Evolutionary conservation across 1,140 invertebrate genomes (phyloP), one percentile per base, ranked within the genome.

Genomic region (Drosophila bocki): DNA sequence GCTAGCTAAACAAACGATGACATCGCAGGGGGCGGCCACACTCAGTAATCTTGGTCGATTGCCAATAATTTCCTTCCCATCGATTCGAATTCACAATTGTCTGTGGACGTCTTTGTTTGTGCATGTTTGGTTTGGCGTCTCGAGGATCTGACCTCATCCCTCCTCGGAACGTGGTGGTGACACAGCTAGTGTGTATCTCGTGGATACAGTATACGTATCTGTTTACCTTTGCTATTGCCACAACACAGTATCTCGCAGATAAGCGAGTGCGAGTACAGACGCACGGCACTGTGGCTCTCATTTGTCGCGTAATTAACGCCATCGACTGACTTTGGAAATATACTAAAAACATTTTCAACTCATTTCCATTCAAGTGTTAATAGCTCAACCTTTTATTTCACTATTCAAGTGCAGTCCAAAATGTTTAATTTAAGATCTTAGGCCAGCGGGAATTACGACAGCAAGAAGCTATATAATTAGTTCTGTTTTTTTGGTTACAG

Each of bases 11-110:
- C 65, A 64, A 69, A 70, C 67, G 63, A 70, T 78, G 62, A 75
- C 75, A 75, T 68, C 33, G 60, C 29, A 7, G 29, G 75, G 41
- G 22, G 50, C 39, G 44, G 44, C 35, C 17, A 19, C 45, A 39
- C 48, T 37, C 58, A n/a, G 62, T 59, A 75, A 75, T 69, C 58
- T 81, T 84, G 85, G 82, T 78, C 64, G 71, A 74, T 74, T 79
- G 85, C 76, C 85, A 88, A 81, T 85, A 79, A 79, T 76, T 81
- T 62, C 26, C 39, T 76, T 62, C 26, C 44, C 81, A 90, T 88
- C 76, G 85, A 88, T 86, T 86, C 56, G 78, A 44, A 71, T 64
- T 78, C 58, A 63, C 76, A 71, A 69, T 82, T 72, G 54, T 51
- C 47, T 35, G 47, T 60, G 45, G 68, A 61, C 51, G 45, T 37